Base-by-base conservation (phyloP, 2,113 vertebrate genomes). In the Psettodes erumei region DNA sequence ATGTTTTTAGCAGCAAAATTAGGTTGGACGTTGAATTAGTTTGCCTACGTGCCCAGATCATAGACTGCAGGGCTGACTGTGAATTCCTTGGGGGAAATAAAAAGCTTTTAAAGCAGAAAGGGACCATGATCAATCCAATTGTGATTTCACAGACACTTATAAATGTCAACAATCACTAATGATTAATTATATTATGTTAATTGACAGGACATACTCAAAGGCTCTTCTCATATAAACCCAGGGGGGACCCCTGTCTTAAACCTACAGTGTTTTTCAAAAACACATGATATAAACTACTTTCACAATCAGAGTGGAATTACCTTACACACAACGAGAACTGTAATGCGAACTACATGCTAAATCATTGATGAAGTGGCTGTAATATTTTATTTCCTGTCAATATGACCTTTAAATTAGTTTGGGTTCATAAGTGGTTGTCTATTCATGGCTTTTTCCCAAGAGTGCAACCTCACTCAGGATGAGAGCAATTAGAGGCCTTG, bases 171-270 rank as follows among this genome's bases (percentile, higher is more conserved):
- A 5, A 61, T n/a, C 48, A 64, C 10, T 68, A 25, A 43, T 68
- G 54, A 86, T 89, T 82, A 58, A 87, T 87, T 71, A 88, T 83
- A n/a, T 35, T 75, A 13, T 51, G 43, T 87, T 83, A 82, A 91
- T 86, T 80, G 85, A 71, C 54, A 42, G 58, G 25, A 72, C 53
- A 66, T 70, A 19, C 38, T 75, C 50, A 30, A 28, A 75, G 25
- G 21, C 56, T 67, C 54, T 64, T 84, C 58, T 79, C 21, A 42
- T 63, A 63, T 21, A 65, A 77, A 23, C 10, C 47, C 47, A 65
- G 61, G 40, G 58, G 80, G 45, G 40, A n/a, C n/a, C n/a, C 55
- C 48, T n/a, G 5, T 69, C 23, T 33, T 38, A 68, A 47, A 48
- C 63, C 27, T n/a, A 30, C n/a, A 21, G 13, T 58, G n/a, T 35